phyloP scores from a whole-genome alignment of 2,888 invertebrate species.

The Melinaea marsaeus region DNA sequence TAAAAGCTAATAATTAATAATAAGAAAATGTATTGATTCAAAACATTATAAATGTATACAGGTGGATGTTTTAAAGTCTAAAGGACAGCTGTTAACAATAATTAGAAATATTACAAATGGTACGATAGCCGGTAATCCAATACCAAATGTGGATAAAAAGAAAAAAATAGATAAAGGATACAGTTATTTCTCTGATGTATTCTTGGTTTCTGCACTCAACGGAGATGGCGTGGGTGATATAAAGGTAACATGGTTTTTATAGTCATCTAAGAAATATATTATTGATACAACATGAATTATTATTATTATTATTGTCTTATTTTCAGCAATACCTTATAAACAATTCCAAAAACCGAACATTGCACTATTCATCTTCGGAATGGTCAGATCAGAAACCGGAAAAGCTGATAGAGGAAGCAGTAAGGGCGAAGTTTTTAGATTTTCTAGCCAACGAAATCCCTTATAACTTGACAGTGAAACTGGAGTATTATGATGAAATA shows the following conservation, averaged over 20 bases:
- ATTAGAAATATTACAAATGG: constrained; percentile 83
- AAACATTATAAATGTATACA: constrained; percentile 41
- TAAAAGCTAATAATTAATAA: neutral
- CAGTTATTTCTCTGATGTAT: constrained; percentile 88
- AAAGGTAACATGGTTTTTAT: constrained; percentile 65
- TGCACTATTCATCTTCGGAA: constrained; percentile 81
- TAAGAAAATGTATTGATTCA: too few species aligned
- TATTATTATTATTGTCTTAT: constrained; percentile 9
- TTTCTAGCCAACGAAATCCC: constrained; percentile 91
- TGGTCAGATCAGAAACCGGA: constrained; percentile 87
- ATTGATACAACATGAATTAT: neutral
- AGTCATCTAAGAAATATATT: neutral
- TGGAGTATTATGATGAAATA: constrained; percentile 82
- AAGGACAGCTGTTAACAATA: constrained; percentile 84
- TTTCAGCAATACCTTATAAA: constrained; percentile 82
- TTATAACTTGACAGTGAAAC: constrained; percentile 81
- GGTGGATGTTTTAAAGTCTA: constrained; percentile 85
- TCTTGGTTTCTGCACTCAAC: constrained; percentile 92
- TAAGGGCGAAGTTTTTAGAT: constrained; percentile 91
- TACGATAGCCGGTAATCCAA: constrained; percentile 64
- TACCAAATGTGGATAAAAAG: constrained; percentile 47
- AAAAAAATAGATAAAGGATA: constrained; percentile 51
- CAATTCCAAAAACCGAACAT: constrained; percentile 81
- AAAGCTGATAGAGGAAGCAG: constrained; percentile 83
- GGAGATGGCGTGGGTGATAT: constrained; percentile 86